Base-by-base conservation (phyloP, 2,113 vertebrate species). In the Ondatra zibethicus region DNA sequence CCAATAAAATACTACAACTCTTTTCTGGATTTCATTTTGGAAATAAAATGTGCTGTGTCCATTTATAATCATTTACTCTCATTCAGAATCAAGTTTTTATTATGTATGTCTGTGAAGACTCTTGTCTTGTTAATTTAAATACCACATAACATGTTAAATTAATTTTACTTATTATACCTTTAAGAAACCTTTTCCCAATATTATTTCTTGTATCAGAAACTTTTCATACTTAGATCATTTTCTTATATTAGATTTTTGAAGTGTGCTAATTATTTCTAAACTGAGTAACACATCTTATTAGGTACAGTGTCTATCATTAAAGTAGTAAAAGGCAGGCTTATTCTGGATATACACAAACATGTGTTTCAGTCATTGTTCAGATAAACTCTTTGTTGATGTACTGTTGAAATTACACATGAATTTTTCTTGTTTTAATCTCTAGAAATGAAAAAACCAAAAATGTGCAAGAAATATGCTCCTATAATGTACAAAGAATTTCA, bases 11-110 rank as follows among this genome's bases (percentile, higher is more conserved):
- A 10, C 21, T 97, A 21, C 96, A 98, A 94, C 91, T 81, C 52
- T 91, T 96, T 98, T 98, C 73, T 88, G 93, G 95, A 96, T 97
- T 97, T 84, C 7, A 84, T 10, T 63, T 84, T 84, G 81, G 45
- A 85, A 39, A 45, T 45, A 45, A 31, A 31, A 42, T 97, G 81
- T 94, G 61, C 91, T 91, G 52, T 96, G 65, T 91, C 66, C 85
- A 78, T 82, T 58, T 97, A 50, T 88, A 82, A 65, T 94, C 96
- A 85, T 89, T 96, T 95, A 70, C 31, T 81, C 19, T 66, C 68
- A 76, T 19, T 81, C 1, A 27, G 97, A 87, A 66, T 61, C 97
- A 63, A 58, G 31, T 88, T 66, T 80, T 39, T 93, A 77, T 81
- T 47, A 42, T 95, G 27, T 92, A 76, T 96, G 96, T 89, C 52